phyloP scores from a whole-genome alignment of 2,888 invertebrate species.

The Camponotus fellah region DNA sequence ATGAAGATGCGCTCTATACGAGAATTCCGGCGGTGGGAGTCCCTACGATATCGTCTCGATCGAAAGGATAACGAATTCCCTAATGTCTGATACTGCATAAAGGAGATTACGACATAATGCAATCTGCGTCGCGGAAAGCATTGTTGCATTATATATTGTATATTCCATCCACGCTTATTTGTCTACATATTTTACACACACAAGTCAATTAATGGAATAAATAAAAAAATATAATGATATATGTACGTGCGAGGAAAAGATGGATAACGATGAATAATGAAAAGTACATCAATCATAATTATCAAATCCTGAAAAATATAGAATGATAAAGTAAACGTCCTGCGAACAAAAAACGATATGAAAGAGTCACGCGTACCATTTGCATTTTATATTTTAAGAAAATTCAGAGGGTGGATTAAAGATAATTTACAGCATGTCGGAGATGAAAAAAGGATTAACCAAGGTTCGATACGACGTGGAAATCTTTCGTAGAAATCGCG shows the following conservation, averaged over 20 bases:
- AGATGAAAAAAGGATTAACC: background rate
- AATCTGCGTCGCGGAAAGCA: background rate
- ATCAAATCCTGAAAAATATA: background rate
- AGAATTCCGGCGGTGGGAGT: constrained; percentile 52
- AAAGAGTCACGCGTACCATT: constrained; percentile 9
- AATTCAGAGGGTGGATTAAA: constrained; percentile 55
- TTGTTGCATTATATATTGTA: background rate
- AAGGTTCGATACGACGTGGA: background rate
- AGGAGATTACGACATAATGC: constrained; percentile 22
- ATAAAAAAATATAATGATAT: background rate
- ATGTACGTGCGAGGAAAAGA: background rate
- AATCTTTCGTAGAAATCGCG: constrained; percentile 41
- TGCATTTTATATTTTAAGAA: constrained; percentile 51
- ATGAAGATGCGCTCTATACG: constrained; percentile 30
- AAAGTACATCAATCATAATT: background rate
- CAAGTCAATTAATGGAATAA: background rate
- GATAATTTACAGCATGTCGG: constrained; percentile 49
- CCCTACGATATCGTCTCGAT: constrained; percentile 8
- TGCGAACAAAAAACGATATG: background rate
- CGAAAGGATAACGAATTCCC: constrained; percentile 45
- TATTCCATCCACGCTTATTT: background rate
- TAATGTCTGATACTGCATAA: constrained; percentile 14
- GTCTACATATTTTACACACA: background rate
- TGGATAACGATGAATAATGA: background rate
- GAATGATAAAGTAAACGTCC: background rate